These are phyloP conservation scores for Drosophila limbata DNA, from an alignment of 2,888 invertebrate species.

Conservation along the genomic window DNA sequence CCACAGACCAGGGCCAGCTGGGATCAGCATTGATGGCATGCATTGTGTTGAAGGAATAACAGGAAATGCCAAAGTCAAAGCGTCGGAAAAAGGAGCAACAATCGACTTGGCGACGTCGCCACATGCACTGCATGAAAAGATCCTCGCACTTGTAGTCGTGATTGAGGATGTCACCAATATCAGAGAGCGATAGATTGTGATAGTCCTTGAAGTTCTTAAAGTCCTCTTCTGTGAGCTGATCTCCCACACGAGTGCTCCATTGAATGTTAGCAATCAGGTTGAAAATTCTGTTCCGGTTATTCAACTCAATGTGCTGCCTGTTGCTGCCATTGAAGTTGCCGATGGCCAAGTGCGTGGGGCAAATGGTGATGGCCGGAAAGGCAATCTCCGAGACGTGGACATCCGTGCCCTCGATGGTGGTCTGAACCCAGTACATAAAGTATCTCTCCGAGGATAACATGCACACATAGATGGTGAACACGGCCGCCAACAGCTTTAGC, in stretches of 20 bases:
- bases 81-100: constrained; percentile 68
- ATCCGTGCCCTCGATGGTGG: constrained; percentile 79
- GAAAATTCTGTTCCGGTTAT: constrained; percentile 13
- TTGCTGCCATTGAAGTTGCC: neutral
- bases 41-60: constrained; percentile 66
- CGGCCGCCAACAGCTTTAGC: constrained; percentile 43
- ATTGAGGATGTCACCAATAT: constrained; percentile 27
- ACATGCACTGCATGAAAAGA: constrained; percentile 64
- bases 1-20: constrained; percentile 76
- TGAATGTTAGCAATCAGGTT: constrained; percentile 43
- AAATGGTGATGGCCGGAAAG: constrained; percentile 77
- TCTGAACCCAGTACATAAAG: constrained; percentile 77
- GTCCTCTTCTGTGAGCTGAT: neutral
- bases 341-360: constrained; percentile 53
- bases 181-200: neutral
- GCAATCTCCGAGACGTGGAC: constrained; percentile 78
- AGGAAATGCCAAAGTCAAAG: constrained; percentile 31
- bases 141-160: constrained; percentile 49
- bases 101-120: constrained; percentile 60
- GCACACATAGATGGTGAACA: constrained; percentile 65
- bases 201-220: constrained; percentile 29
- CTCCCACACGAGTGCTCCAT: constrained; percentile 26
- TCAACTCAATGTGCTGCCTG: neutral
- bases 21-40: constrained; percentile 32
- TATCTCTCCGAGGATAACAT: constrained; percentile 70